Evolutionary conservation across 2,113 vertebrate species (phyloP), one percentile per base, ranked within the genome.

Genomic region (Asarcornis scutulata): DNA sequence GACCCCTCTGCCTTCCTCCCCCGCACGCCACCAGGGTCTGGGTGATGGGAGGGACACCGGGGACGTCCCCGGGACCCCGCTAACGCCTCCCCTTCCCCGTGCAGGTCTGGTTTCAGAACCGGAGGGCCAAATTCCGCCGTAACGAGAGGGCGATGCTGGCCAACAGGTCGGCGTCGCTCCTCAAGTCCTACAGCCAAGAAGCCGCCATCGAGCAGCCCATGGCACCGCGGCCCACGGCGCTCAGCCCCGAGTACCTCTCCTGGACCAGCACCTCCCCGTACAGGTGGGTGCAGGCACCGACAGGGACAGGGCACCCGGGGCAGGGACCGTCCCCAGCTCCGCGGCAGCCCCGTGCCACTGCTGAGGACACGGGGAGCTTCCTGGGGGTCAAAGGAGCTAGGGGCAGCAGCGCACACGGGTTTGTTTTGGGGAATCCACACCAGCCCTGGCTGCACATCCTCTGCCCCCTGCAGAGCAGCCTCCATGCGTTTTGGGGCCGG

Each of bases 61-160:
- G 73, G 59, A 68, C 34, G 6, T 13, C 74, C 36, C 17, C 8
- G 1, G 15, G n/a, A 15, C 58, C 42, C 25, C 9, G 0, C 58
- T 91, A 79, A 91, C 6, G 2, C n/a, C 17, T 53, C 44, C 44
- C 34, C n/a, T 40, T 40, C 80, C 53, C 60, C 0, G 0, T 1
- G 6, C 92, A 99, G 98, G 98, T 99, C 27, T 99, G 98, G 98
- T 99, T 99, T 83, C 98, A 99, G 97, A 99, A 99, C 93, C 95
- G 98, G 48, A 93, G 98, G 7, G 98, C 98, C 94, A 99, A 99
- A 88, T 99, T 99, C 74, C 98, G 98, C 86, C 97, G 98, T 10
- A 99, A 98, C 0, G 98, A 99, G 92, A 94, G 98, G 18, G 98
- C 98, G 0, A 97, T 98, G 97, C 91, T 98, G 25, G 98, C 98